These are phyloP conservation scores for Mythimna loreyi DNA, from an alignment of 2,888 invertebrate genomes.

Conservation along the genomic window DNA sequence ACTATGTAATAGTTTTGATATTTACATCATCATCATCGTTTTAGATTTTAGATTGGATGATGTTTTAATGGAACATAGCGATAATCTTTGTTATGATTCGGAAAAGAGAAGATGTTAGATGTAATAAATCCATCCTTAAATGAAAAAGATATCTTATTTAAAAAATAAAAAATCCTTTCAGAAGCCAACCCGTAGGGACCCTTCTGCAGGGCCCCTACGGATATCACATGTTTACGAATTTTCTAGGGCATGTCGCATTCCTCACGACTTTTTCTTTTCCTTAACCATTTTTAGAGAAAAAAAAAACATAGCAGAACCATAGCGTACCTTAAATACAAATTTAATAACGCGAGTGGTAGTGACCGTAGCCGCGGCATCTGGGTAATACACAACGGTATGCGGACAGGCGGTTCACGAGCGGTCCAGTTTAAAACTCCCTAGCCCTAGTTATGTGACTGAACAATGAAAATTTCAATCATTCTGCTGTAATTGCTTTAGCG, in stretches of 20 bases:
- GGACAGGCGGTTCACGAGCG: slow-evolving; percentile 57
- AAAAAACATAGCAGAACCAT: background rate
- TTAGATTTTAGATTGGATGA: background rate
- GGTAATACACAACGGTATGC: slow-evolving; percentile 62
- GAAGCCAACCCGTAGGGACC: no score
- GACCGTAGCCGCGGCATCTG: slow-evolving; percentile 50
- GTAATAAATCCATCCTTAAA: no score
- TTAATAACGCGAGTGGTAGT: slow-evolving; percentile 52
- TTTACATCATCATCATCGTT: no score
- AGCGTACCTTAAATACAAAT: slow-evolving; percentile 35
- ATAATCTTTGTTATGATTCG: rapidly evolving
- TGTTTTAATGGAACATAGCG: background rate
- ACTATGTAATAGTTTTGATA: no score
- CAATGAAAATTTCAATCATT: slow-evolving; percentile 66
- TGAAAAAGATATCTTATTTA: no score
- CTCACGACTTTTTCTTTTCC: no score
- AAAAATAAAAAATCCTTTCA: no score
- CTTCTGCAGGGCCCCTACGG: no score
- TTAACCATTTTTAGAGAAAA: no score
- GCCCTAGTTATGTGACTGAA: slow-evolving; percentile 54
- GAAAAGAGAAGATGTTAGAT: no score
- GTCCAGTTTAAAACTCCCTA: slow-evolving; percentile 58
- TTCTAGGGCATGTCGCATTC: no score
- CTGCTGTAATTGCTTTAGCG: slow-evolving; percentile 57
- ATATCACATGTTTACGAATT: no score